Evolutionary conservation across 1,140 invertebrate genomes (phyloP), one percentile per base, ranked within the genome.

Genomic region (Zophobas atratus): DNA sequence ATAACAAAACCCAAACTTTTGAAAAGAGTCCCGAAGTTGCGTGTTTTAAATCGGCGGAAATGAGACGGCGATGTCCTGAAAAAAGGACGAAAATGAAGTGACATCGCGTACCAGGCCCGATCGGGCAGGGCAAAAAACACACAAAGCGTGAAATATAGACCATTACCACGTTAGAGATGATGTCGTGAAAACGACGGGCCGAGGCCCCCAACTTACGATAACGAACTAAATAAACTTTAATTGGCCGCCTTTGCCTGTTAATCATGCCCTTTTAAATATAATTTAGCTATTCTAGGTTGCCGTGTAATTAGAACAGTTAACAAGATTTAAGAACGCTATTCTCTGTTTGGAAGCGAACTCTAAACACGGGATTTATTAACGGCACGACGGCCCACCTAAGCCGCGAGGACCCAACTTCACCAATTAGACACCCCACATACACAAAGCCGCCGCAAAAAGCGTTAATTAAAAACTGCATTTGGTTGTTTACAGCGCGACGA

Each of bases 171-270:
- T 81, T 77, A 81, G 80, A 83, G 80, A 73, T 70, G 67, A 46
- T 81, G 76, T 81, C 78, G 76, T 79, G 76, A 56, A 73, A 73
- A 73, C 55, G 38, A 41, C 20, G 36, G 39, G 39, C 39, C 32
- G n/a, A 5, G 53, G 32, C 60, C 60, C 39, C 60, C 60, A 67
- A 77, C 73, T 80, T 81, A 80, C 81, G 81, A 84, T 84, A 84
- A 81, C 79, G 77, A 82, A 84, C 79, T 78, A 74, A 79, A 82
- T 82, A 84, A 84, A 84, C 79, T 84, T 84, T 82, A 84, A 84
- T 84, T 84, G 80, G 81, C 75, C 74, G 77, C 77, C 76, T 81
- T 81, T 76, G 77, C 60, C 77, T 74, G 77, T 81, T 79, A 77
- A 79, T 79, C 75, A 77, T 78, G 73, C 76, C 77, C 80, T 76